Evolutionary conservation across 2,797 vertebrate species (phyloP).

Genomic region (Crax fasciolata): DNA sequence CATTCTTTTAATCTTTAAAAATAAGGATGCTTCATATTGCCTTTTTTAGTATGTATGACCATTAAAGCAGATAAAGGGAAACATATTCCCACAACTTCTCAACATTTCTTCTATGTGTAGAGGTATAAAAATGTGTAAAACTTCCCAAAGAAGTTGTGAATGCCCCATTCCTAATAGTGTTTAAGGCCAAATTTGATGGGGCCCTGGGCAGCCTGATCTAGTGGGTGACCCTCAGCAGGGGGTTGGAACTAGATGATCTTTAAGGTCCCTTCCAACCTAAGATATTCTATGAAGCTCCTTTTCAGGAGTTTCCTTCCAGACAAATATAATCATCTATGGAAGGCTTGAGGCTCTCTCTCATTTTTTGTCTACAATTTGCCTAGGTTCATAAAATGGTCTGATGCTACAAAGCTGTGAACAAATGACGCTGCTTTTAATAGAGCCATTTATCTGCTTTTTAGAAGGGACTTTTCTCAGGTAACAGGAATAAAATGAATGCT

Average conservation of each 20-base stretch:
- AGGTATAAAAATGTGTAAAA: not conserved
- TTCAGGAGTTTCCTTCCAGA: not conserved
- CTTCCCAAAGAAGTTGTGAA: no score
- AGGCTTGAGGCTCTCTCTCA: constrained; percentile 47
- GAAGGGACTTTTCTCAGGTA: constrained; percentile 79
- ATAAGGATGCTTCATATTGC: not conserved
- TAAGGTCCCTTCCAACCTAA: no score
- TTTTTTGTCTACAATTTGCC: constrained; percentile 73
- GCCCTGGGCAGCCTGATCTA: no score
- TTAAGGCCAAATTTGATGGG: no score
- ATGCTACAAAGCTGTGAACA: constrained; percentile 67
- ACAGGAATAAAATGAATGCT: constrained; percentile 83
- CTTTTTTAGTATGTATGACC: not conserved
- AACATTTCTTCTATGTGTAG: not conserved
- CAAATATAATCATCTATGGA: constrained; percentile 33
- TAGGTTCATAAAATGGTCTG: constrained; percentile 71
- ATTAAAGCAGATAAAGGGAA: not conserved
- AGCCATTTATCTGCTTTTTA: constrained; percentile 79
- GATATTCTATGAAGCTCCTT: no score
- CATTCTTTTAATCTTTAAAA: not conserved
- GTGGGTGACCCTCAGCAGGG: no score
- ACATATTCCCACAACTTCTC: not conserved
- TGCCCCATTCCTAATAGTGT: no score
- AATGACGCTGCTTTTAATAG: constrained; percentile 77
- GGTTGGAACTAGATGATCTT: no score